Evolutionary conservation across 2,888 invertebrate species (phyloP).

Genomic region (Hydrotaea cyrtoneurina): DNA sequence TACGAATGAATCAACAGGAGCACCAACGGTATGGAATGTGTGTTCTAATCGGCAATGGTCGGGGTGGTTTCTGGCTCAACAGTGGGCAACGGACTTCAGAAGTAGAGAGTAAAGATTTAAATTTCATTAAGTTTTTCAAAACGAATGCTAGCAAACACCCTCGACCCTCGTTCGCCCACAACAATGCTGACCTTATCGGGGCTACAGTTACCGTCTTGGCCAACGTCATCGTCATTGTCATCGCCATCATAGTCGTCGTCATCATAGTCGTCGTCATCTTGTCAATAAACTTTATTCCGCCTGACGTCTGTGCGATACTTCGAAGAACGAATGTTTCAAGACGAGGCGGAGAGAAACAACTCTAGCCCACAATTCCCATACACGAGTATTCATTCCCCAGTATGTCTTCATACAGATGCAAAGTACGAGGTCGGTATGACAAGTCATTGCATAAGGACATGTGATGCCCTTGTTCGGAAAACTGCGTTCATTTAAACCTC

Average conservation of each 20-base stretch:
- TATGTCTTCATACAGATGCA: not conserved
- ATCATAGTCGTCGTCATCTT: not conserved
- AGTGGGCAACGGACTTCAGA: not conserved
- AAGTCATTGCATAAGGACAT: too few species aligned
- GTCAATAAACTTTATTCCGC: not conserved
- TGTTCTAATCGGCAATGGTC: too few species aligned
- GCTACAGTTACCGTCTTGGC: not conserved
- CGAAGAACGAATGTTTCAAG: not conserved
- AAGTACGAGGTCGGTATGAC: too few species aligned
- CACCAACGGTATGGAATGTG: too few species aligned
- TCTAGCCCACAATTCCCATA: slow-evolving; percentile 18
- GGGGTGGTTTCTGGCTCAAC: not conserved
- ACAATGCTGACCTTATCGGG: not conserved
- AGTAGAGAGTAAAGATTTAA: not conserved
- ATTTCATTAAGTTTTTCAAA: slow-evolving; percentile 12
- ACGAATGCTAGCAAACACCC: not conserved
- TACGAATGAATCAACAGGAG: too few species aligned
- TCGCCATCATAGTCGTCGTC: not conserved
- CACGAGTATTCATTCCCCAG: not conserved
- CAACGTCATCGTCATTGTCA: not conserved
- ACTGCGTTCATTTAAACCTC: too few species aligned
- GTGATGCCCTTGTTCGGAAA: too few species aligned
- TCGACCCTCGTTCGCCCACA: not conserved
- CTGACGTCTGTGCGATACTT: not conserved
- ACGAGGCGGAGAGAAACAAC: not conserved